These are phyloP conservation scores for Pangasianodon gigas DNA, from an alignment of 2,113 vertebrate species.

Conservation along the genomic window DNA sequence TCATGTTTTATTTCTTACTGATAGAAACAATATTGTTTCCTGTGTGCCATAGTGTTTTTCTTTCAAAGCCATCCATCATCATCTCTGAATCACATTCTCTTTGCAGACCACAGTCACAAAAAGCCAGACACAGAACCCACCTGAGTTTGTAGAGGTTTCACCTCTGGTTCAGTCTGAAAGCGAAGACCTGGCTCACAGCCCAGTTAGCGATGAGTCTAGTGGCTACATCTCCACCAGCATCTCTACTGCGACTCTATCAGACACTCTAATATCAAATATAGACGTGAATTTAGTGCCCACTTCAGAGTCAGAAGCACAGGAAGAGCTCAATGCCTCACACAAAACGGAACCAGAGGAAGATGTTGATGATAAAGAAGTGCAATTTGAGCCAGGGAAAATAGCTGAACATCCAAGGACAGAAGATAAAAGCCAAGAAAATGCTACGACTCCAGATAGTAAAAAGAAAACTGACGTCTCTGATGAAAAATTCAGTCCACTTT, in stretches of 20 bases:
- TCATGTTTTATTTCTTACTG: background rate
- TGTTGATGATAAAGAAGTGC: background rate
- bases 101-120: background rate
- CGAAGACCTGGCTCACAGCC: constrained; percentile 80
- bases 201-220: constrained; percentile 89
- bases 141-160: constrained; percentile 62
- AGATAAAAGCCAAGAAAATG: background rate
- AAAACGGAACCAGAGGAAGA: background rate
- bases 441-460: background rate
- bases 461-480: background rate
- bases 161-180: constrained; percentile 55
- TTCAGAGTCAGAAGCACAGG: background rate
- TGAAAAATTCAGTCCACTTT: background rate
- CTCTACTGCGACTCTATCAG: constrained; percentile 90
- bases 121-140: constrained; percentile 27
- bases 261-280: constrained; percentile 56
- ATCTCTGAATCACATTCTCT: background rate
- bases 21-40: background rate
- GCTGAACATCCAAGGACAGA: background rate
- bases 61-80: background rate
- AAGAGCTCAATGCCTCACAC: background rate
- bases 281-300: constrained; percentile 50
- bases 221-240: constrained; percentile 96
- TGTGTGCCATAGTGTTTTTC: background rate
- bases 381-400: background rate